Conservation (phyloP, 2,113 vertebrate species). For the Podarcis raffonei region DNA sequence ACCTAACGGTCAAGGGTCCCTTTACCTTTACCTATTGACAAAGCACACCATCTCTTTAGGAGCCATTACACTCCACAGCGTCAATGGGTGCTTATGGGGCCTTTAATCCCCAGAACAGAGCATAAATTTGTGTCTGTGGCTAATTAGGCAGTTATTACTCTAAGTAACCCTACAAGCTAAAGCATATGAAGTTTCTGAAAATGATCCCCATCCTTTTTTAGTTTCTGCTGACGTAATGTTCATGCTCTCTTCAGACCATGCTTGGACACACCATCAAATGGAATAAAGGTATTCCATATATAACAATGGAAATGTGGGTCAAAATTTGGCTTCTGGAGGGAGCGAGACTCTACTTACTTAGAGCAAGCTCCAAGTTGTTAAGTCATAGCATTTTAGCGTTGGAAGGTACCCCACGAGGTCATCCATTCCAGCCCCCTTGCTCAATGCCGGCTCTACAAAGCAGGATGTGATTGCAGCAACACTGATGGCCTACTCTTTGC, state of each 20-base stretch:
- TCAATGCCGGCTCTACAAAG: too few relatives aligned
- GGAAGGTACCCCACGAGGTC: too few relatives aligned
- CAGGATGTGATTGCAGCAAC: too few relatives aligned
- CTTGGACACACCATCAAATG: not conserved
- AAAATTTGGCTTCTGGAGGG: not conserved
- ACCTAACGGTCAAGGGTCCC: too few relatives aligned
- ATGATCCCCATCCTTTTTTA: slow-evolving; percentile 10
- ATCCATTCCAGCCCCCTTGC: too few relatives aligned
- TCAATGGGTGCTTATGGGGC: slow-evolving; percentile 42
- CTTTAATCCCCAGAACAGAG: slow-evolving; percentile 59
- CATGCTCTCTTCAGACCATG: not conserved
- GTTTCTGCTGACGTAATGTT: not conserved
- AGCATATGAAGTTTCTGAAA: slow-evolving; percentile 40
- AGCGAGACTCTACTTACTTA: not conserved
- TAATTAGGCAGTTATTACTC: slow-evolving; percentile 58
- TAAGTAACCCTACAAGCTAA: slow-evolving; percentile 8
- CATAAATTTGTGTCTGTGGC: slow-evolving; percentile 54
- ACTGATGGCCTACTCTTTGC: too few relatives aligned
- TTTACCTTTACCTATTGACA: slow-evolving; percentile 42
- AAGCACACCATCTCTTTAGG: slow-evolving; percentile 58
- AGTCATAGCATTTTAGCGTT: not conserved
- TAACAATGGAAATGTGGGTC: not conserved
- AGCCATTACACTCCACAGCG: slow-evolving; percentile 54
- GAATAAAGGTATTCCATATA: not conserved
- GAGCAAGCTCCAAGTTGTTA: not conserved